Base-by-base conservation (phyloP, 1,140 invertebrate species). In the Ostrea denselamellosa region DNA sequence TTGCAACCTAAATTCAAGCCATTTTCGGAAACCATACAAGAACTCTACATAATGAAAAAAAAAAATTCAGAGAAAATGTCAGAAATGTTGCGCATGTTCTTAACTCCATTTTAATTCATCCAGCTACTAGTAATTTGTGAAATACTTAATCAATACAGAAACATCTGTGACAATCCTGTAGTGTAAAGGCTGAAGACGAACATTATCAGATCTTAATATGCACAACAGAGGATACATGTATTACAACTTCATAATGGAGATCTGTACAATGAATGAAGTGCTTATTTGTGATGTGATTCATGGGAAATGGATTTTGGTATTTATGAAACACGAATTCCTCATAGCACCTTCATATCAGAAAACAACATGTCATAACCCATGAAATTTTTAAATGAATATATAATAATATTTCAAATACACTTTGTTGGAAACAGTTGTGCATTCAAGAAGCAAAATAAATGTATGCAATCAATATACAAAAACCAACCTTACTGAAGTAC, bases 271-370 rank as follows among this genome's bases (percentile, higher is more conserved):
- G n/a, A 62, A 62, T n/a, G n/a, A 2, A n/a, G 56, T 62, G 56
- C 56, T 62, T n/a, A 62, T 62, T 44, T 2, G 17, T 17, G 56
- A 62, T n/a, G n/a, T 62, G 14, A 62, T 62, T 62, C 17, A 62
- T 62, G n/a, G 0, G 8, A 62, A 62, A 62, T 62, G 56, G 12
- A 17, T 62, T 62, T 7, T 19, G 17, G n/a, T 7, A 62, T 7
- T 62, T 17, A 62, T 62, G n/a, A 3, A 62, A 62, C 56, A 62
- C 7, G 56, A 19, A n/a, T 44, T 62, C 56, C 25, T 77, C 22
- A 77, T 77, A 77, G 68, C 68, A 77, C 68, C 68, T 77, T 77
- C 68, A 77, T 8, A 77, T 28, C 28, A 25, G 5, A 28, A 28
- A 28, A 10, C 25, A 77, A 25, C 68, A 77, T 3, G 28, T 25